Base-by-base conservation (phyloP, 1,140 invertebrate species). In the Euschistus heros region DNA sequence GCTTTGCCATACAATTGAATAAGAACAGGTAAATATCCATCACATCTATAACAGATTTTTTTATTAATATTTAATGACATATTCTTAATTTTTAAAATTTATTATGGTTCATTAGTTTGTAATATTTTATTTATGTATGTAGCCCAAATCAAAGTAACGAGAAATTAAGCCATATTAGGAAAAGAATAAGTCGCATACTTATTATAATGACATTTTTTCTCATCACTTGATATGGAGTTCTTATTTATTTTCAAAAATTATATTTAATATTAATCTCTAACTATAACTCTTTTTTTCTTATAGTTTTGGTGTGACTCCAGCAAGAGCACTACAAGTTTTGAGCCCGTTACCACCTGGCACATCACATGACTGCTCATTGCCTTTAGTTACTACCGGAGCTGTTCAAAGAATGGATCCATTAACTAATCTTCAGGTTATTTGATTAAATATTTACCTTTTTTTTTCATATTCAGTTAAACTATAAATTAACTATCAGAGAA, bases 1-100 rank as follows among this genome's bases (percentile, higher is more conserved):
- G 85, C 10, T 98, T 99, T 80, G 97, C 96, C 30, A 92, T 99
- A 75, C 97, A 99, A 74, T 86, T 99, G 68, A 99, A 99, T 76
- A 98, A 98, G 79, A 99, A 99, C 77, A 86, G 81, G 80, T 83
- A 72, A 62, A 54, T 54, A 7, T n/a, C n/a, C n/a, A n/a, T 30
- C 7, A 30, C 27, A 30, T 30, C 27, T 30, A 30, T 30, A 7
- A 30, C 27, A 2, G 27, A 30, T 30, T 30, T 30, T 4, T 30
- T 4, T 30, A 7, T 30, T 2, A 4, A 30, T 30, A 30, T 30
- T 30, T 30, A 30, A 4, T 50, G 3, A 5, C 2, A 5, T 50
- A 50, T 57, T 6, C 2, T 22, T 15, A 22, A 57, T 57, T n/a
- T 6, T 20, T n/a, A 57, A 57, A 24, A 14, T 57, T 24, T n/a